Evolutionary conservation across 2,888 invertebrate species (phyloP).

Genomic region (Theodoxus fluviatilis): DNA sequence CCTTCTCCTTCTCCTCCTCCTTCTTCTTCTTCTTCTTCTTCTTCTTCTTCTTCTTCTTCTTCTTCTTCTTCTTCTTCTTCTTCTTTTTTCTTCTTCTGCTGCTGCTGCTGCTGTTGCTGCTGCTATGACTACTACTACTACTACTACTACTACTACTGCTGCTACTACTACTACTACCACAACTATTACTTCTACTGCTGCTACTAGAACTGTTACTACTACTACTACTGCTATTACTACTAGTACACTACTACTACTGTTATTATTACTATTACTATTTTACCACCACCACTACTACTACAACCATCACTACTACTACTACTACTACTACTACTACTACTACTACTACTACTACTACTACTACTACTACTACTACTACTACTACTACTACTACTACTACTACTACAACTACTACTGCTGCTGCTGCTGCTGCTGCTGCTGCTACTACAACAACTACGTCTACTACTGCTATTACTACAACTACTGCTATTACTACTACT

Average conservation of each 20-base stretch:
- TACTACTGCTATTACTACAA: neutral
- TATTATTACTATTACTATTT: constrained; percentile 1
- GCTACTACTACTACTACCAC: constrained; percentile 4
- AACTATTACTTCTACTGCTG: constrained; percentile 3
- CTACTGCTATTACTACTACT: neutral
- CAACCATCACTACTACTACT: neutral
- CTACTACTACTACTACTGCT: constrained; percentile 4
- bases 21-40: neutral
- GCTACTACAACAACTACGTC: constrained; percentile 8
- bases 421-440: constrained; percentile 1
- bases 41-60: neutral
- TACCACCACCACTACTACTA: neutral
- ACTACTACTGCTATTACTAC: constrained; percentile 10
- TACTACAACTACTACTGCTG: constrained; percentile 8
- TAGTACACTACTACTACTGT: neutral
- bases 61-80: neutral
- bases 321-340: neutral
- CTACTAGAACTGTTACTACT: neutral
- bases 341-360: constrained; percentile 6
- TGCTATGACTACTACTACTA: neutral
- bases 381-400: constrained; percentile 10
- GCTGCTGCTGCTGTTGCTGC: neutral
- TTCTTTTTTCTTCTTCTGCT: neutral
- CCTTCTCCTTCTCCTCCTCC: neutral
- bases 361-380: neutral